These are phyloP conservation scores for Caenorhabditis sp. DNA, from an alignment of 2,888 invertebrate species.

Conservation along the genomic window DNA sequence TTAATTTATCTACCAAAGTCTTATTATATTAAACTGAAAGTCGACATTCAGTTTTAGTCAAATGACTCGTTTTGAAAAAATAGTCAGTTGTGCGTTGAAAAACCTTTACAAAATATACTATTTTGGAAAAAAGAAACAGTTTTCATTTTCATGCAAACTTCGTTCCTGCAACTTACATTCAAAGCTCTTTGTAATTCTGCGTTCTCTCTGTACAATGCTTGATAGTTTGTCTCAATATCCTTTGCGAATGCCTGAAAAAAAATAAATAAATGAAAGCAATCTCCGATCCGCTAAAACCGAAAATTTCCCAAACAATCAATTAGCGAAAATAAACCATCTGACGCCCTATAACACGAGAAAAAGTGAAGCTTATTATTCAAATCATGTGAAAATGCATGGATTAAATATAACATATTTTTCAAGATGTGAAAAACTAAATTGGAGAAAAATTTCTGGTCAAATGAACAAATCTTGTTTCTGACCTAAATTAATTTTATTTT, in stretches of 20 bases:
- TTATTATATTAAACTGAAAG: too few relatives aligned
- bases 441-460: background rate
- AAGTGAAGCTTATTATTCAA: background rate
- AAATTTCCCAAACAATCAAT: background rate
- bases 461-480: background rate
- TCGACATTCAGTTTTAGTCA: too few relatives aligned
- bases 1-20: too few relatives aligned
- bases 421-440: background rate
- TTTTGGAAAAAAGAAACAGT: too few relatives aligned
- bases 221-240: slow-evolving; percentile 51
- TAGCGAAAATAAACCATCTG: background rate
- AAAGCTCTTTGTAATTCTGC: slow-evolving; percentile 51
- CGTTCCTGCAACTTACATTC: slow-evolving; percentile 42
- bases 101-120: too few relatives aligned
- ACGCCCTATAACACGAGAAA: too few relatives aligned
- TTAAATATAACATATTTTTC: background rate
- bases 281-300: too few relatives aligned
- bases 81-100: too few relatives aligned
- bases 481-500: background rate
- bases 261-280: background rate
- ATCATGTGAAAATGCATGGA: background rate
- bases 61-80: too few relatives aligned
- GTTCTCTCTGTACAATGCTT: slow-evolving; percentile 57
- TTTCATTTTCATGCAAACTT: too few relatives aligned
- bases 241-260: slow-evolving; percentile 48